Evolutionary conservation across 2,888 invertebrate genomes (phyloP).

Genomic region (Drosophila acutilabella): DNA sequence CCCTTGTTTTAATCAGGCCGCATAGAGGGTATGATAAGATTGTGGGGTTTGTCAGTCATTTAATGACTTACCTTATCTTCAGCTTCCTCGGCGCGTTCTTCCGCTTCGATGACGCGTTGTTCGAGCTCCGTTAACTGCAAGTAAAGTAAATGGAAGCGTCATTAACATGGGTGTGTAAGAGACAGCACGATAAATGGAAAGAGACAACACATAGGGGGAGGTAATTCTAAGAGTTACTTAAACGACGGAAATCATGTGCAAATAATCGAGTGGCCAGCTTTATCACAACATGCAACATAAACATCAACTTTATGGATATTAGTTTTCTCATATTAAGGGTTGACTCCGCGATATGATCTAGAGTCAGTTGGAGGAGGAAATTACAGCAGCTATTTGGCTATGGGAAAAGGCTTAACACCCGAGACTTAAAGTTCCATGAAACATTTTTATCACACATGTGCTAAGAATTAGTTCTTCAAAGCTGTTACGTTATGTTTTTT

Average conservation of each 20-base stretch:
- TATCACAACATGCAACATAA: slow-evolving; percentile 25
- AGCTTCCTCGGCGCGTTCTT: slow-evolving; percentile 96
- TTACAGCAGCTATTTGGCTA: background rate
- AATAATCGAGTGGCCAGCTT: slow-evolving; percentile 36
- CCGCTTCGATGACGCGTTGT: slow-evolving; percentile 96
- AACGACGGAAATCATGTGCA: slow-evolving; percentile 45
- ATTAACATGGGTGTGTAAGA: slow-evolving; percentile 1
- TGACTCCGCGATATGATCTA: background rate
- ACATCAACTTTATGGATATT: slow-evolving; percentile 26
- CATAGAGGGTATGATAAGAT: background rate
- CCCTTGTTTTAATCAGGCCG: slow-evolving; percentile 51
- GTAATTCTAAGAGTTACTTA: slow-evolving; percentile 32
- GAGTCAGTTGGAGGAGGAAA: background rate
- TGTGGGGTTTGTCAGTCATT: slow-evolving; percentile 46
- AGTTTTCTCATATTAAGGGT: slow-evolving; percentile 3
- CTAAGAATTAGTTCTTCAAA: no score
- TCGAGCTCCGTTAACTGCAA: slow-evolving; percentile 96
- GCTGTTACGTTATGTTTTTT: no score
- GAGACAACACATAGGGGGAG: no score
- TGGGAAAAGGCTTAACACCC: background rate
- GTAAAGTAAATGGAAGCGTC: slow-evolving; percentile 42
- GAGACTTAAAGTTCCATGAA: background rate
- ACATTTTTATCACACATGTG: no score
- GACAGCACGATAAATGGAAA: background rate
- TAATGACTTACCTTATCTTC: slow-evolving; percentile 93